Conservation (phyloP, 2,113 vertebrate genomes). For the Indicator indicator region DNA sequence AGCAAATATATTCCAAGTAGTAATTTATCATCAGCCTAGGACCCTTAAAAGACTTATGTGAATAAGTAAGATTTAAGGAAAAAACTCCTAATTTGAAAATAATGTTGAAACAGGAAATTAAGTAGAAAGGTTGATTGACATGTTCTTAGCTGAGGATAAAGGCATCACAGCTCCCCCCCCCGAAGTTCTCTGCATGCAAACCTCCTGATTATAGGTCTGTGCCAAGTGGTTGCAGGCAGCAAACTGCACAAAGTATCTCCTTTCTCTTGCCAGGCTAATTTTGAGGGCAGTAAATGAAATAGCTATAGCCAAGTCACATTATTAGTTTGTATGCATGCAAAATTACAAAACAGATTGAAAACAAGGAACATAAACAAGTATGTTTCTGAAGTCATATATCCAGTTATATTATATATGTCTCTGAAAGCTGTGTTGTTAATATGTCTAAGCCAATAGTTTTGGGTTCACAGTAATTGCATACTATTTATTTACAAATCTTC, state of each 20-base stretch:
- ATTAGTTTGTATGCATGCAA: background rate
- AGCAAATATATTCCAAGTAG: background rate
- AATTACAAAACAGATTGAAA: slow-evolving; percentile 36
- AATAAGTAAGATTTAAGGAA: background rate
- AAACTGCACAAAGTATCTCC: background rate
- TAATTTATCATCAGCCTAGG: background rate
- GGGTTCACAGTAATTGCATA: slow-evolving; percentile 90
- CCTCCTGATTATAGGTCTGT: background rate
- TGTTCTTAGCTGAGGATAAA: background rate
- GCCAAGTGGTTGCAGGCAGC: background rate
- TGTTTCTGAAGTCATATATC: background rate
- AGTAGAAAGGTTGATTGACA: background rate
- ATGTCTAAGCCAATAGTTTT: slow-evolving; percentile 85
- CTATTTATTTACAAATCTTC: slow-evolving; percentile 77
- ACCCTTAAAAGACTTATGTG: background rate
- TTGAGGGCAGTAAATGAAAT: slow-evolving; percentile 47
- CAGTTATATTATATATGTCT: background rate
- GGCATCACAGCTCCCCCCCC: background rate
- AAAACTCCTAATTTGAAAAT: background rate
- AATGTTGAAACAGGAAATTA: background rate
- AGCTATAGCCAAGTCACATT: slow-evolving; percentile 12
- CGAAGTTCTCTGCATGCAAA: background rate
- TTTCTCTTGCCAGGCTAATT: background rate
- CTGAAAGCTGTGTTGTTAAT: slow-evolving; percentile 1
- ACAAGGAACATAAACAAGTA: background rate